A percentile compares a stretch with the other conserved stretches of the same genome.
Conservation (phyloP, 2,797 vertebrate genomes). For the Anguilla marmorata region DNA sequence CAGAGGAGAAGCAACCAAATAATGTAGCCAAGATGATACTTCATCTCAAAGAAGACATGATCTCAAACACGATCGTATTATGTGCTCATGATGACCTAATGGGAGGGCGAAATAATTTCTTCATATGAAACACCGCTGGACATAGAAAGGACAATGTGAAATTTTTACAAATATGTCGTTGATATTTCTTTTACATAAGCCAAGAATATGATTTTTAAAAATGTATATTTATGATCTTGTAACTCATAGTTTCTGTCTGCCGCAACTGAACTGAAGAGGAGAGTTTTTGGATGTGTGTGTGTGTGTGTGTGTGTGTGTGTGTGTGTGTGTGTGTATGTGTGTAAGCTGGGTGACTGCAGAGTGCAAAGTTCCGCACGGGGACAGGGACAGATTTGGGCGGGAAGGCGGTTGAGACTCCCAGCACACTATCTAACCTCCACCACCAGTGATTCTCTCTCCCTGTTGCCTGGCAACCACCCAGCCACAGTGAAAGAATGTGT, state of each 20-base stretch:
- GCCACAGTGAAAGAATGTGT: conserved; percentile 75
- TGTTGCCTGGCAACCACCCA: conserved; percentile 78
- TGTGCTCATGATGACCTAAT: background rate
- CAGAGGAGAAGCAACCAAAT: background rate
- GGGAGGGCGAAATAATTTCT: background rate
- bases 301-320: background rate
- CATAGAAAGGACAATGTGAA: background rate
- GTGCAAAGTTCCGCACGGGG: conserved; percentile 5
- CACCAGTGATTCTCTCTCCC: conserved; percentile 59
- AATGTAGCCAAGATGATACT: background rate
- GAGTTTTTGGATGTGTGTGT: background rate
- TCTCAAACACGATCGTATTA: background rate
- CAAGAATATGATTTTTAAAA: background rate
- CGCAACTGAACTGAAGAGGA: background rate
- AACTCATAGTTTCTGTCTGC: background rate
- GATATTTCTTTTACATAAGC: background rate
- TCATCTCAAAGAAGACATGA: background rate
- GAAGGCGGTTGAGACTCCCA: conserved; percentile 51
- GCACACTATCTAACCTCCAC: conserved; percentile 59
- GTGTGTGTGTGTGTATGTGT: background rate
- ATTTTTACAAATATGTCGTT: background rate
- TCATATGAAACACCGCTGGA: background rate
- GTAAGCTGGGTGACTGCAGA: background rate
- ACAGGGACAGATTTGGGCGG: conserved; percentile 30
- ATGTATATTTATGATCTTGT: background rate